Conservation (phyloP, 1,140 invertebrate species). For the Capitella teleta region DNA sequence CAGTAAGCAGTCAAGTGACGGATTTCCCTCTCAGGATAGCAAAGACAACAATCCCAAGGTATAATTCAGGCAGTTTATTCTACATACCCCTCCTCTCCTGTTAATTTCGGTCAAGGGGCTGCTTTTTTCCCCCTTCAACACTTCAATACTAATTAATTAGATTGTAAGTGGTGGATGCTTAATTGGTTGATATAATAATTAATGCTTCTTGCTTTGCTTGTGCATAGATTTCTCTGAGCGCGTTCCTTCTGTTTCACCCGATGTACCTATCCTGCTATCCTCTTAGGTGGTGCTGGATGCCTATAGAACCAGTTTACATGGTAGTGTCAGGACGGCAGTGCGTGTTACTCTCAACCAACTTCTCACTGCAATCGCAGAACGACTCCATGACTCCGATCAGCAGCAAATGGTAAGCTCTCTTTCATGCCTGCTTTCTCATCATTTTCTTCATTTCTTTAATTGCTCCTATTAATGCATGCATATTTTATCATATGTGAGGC, state of each 20-base stretch:
- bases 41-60: too few species aligned
- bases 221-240: background rate
- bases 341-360: conserved; percentile 35
- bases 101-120: background rate
- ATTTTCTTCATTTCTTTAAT: too few species aligned
- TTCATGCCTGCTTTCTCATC: background rate
- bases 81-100: too few species aligned
- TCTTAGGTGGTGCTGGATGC: conserved; percentile 36
- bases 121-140: background rate
- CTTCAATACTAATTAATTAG: background rate
- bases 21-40: too few species aligned
- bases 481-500: background rate
- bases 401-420: background rate
- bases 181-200: background rate
- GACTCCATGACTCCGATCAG: conserved; percentile 17
- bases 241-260: background rate
- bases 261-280: conserved; percentile 5
- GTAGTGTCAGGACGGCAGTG: conserved; percentile 27
- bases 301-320: conserved; percentile 20
- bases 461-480: background rate
- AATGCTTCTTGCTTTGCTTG: background rate
- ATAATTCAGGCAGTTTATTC: too few species aligned
- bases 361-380: conserved; percentile 28
- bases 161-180: background rate
- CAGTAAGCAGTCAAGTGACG: too few species aligned